Evolutionary conservation across 1,140 invertebrate genomes (phyloP).

Genomic region (Lycorma delicatula): DNA sequence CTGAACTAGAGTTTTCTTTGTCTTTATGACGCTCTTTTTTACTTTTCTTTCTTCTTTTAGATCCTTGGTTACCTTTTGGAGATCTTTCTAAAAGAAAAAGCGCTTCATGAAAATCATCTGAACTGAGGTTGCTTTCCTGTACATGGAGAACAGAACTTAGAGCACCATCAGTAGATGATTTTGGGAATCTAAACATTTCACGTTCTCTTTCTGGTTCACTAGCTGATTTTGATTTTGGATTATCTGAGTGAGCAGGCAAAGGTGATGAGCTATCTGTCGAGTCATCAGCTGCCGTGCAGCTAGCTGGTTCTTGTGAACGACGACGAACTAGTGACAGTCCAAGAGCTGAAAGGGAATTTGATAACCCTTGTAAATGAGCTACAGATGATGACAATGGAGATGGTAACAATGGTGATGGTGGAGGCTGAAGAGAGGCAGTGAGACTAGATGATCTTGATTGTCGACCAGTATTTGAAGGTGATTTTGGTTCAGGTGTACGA

Average conservation of each 20-base stretch:
- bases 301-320: constrained; percentile 9
- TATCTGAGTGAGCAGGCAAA: constrained; percentile 21
- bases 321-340: constrained; percentile 7
- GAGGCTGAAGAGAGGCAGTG: constrained; percentile 38
- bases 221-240: constrained; percentile 38
- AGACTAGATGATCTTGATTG: constrained; percentile 42
- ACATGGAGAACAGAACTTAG: constrained; percentile 50
- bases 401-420: constrained; percentile 26
- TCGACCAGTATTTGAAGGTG: constrained; percentile 37
- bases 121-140: constrained; percentile 49
- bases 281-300: neutral
- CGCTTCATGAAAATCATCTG: constrained; percentile 52
- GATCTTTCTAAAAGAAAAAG: constrained; percentile 46
- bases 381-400: constrained; percentile 16
- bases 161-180: constrained; percentile 48
- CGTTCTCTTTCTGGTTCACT: constrained; percentile 44
- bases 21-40: no score
- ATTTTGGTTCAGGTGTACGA: constrained; percentile 45
- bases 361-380: constrained; percentile 5
- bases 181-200: constrained; percentile 47
- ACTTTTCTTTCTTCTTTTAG: constrained; percentile 7
- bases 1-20: no score
- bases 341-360: constrained; percentile 3
- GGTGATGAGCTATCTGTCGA: constrained; percentile 4
- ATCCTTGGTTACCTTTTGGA: constrained; percentile 36